These are phyloP conservation scores for Salminus brasiliensis DNA, from an alignment of 2,113 vertebrate species.

Conservation along the genomic window DNA sequence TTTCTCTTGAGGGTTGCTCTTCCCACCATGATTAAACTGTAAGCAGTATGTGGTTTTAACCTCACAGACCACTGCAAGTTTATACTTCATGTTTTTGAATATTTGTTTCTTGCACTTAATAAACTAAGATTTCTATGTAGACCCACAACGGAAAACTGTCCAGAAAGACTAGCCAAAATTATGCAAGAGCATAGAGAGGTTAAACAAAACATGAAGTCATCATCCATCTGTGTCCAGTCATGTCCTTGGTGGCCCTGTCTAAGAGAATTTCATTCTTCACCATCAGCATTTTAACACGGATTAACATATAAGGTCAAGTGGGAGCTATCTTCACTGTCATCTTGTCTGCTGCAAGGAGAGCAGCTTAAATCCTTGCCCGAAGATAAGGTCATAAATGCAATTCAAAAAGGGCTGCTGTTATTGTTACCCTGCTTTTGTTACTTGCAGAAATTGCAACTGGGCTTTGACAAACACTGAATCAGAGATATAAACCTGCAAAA, in stretches of 20 bases:
- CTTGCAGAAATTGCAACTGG: neutral
- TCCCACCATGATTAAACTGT: neutral
- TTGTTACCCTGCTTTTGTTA: no score
- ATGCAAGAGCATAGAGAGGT: neutral
- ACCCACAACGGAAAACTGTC: neutral
- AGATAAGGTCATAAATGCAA: neutral
- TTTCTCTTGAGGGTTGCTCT: neutral
- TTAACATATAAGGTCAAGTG: neutral
- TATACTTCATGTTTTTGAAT: neutral
- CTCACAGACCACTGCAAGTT: neutral
- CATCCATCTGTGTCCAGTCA: neutral
- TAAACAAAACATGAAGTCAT: neutral
- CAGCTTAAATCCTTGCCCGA: neutral
- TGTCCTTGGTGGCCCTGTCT: neutral
- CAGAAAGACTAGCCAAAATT: neutral
- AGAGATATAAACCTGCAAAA: no score
- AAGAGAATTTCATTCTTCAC: neutral
- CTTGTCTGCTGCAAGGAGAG: conserved; percentile 9
- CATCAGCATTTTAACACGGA: neutral
- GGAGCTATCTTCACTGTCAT: conserved; percentile 31
- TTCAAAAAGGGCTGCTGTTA: neutral
- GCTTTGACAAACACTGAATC: no score
- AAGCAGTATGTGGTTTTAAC: neutral
- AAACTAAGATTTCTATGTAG: neutral
- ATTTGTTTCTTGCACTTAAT: neutral